Evolutionary conservation across 2,797 vertebrate genomes (phyloP).

Genomic region (Acanthornis magna): DNA sequence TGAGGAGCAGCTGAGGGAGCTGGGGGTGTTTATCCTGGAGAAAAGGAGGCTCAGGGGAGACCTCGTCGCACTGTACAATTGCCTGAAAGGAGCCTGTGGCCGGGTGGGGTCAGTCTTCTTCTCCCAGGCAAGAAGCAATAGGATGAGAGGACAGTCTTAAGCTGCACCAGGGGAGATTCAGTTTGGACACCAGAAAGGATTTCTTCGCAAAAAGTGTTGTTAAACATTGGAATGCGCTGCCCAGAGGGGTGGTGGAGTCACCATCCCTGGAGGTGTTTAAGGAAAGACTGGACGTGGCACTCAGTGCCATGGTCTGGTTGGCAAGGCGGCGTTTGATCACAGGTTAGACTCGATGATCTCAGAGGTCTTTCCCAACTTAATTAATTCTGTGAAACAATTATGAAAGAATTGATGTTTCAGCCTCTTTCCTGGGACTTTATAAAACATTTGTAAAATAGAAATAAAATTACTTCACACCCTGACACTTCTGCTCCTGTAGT

Average conservation of each 20-base stretch:
- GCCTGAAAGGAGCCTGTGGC: accelerated
- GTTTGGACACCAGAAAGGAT: background rate
- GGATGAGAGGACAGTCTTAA: too few species aligned
- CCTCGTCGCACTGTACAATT: accelerated
- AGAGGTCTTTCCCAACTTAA: background rate
- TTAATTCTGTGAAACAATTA: background rate
- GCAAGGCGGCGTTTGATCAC: accelerated
- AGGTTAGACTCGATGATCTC: background rate
- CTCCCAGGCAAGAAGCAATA: too few species aligned
- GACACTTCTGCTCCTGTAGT: background rate
- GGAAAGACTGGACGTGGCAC: accelerated
- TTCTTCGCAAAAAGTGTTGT: background rate
- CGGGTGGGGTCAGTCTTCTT: accelerated
- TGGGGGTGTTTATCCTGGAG: background rate
- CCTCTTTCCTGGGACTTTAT: accelerated
- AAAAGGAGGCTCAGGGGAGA: too few species aligned
- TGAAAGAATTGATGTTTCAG: background rate
- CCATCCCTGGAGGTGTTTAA: too few species aligned
- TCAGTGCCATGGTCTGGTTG: background rate
- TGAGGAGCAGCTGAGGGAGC: background rate
- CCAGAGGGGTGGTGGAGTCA: background rate
- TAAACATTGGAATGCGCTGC: background rate
- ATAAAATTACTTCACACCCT: background rate
- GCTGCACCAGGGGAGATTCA: background rate
- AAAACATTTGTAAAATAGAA: background rate